These are phyloP conservation scores for Dendrolimus pini DNA, from an alignment of 2,888 invertebrate species.

Conservation along the genomic window DNA sequence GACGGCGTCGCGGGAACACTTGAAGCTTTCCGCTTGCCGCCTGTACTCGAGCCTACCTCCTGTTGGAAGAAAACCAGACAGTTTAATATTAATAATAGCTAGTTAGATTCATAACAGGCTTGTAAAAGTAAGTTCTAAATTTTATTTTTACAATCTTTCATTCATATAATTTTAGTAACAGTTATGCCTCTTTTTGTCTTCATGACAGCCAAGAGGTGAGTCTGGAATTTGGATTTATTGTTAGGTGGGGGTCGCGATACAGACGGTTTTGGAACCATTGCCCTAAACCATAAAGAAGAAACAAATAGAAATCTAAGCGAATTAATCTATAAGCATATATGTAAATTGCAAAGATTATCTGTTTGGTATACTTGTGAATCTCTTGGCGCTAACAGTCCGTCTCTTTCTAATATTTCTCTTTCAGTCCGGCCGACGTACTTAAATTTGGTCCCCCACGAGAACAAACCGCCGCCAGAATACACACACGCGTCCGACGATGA, in stretches of 20 bases:
- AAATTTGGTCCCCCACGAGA: conserved; percentile 96
- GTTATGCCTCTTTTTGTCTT: too few relatives aligned
- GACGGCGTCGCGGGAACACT: conserved; percentile 93
- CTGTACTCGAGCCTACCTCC: conserved; percentile 57
- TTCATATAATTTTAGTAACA: too few relatives aligned
- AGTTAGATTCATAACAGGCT: too few relatives aligned
- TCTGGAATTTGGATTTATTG: too few relatives aligned
- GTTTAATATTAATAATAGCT: neutral
- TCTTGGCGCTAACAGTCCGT: conserved; percentile 73
- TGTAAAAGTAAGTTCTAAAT: conserved; percentile 13
- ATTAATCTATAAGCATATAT: too few relatives aligned
- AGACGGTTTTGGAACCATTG: too few relatives aligned
- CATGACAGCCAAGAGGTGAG: too few relatives aligned
- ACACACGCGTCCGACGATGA: conserved; percentile 92
- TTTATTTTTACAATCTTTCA: too few relatives aligned
- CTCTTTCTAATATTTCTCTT: conserved; percentile 91
- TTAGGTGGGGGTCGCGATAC: too few relatives aligned
- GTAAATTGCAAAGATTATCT: too few relatives aligned
- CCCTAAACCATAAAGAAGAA: too few relatives aligned
- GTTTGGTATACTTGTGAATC: conserved; percentile 59
- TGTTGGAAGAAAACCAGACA: conserved; percentile 9
- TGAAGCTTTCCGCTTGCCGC: conserved; percentile 85
- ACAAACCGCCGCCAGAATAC: conserved; percentile 92
- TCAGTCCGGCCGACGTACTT: conserved; percentile 95
- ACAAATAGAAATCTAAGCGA: too few relatives aligned